Conservation (phyloP, 1,140 invertebrate genomes). For the Scylla paramamosain region DNA sequence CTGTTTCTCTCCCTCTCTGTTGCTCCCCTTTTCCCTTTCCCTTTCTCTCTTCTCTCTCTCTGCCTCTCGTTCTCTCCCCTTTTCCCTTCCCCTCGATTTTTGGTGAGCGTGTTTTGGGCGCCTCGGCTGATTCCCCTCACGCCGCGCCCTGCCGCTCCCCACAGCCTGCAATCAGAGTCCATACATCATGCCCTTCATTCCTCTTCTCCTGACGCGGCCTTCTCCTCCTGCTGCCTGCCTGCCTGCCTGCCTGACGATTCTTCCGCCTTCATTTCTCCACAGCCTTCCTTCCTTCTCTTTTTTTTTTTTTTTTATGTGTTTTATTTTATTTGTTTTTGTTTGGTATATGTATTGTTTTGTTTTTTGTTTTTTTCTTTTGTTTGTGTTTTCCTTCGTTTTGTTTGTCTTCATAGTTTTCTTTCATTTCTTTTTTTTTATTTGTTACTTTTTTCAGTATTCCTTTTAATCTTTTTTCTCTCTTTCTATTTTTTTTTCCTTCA, state of each 20-base stretch:
- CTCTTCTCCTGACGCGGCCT: not conserved
- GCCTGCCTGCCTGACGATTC: not conserved
- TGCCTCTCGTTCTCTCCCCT: not conserved
- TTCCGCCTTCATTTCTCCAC: not conserved
- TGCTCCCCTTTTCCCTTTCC: not conserved
- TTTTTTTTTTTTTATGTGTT: too few species aligned
- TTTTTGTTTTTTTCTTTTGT: too few species aligned
- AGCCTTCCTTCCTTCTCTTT: not conserved
- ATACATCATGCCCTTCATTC: conserved; percentile 13
- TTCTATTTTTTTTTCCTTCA: too few species aligned
- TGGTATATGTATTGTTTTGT: too few species aligned
- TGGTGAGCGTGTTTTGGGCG: not conserved
- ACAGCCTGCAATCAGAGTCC: not conserved
- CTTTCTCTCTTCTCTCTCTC: not conserved
- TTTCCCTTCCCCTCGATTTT: not conserved
- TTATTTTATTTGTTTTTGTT: too few species aligned
- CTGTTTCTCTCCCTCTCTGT: not conserved
- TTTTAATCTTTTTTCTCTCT: too few species aligned
- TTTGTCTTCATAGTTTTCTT: too few species aligned
- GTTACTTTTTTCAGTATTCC: too few species aligned
- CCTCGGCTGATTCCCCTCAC: not conserved
- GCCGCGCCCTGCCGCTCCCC: not conserved
- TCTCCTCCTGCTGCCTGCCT: not conserved
- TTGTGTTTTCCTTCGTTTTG: too few species aligned
- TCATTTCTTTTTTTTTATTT: too few species aligned